Conservation (phyloP, 2,888 invertebrate species). For the Diachrysia chrysitis region DNA sequence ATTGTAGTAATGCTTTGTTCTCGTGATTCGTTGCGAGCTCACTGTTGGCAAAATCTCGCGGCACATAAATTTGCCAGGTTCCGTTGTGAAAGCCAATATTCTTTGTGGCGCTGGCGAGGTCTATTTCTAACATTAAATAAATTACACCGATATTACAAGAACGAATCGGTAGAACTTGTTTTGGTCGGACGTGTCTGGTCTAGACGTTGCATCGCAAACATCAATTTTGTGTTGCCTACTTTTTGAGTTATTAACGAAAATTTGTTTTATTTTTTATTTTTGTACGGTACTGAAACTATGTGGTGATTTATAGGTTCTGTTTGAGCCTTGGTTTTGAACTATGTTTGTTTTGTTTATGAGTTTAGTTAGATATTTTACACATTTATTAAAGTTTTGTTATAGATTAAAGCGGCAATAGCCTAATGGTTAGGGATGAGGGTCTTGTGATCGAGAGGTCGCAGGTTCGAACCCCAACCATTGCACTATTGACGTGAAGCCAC, state of each 20-base stretch:
- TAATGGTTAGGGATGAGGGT: no score
- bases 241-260: slow-evolving; percentile 60
- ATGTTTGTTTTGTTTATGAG: slow-evolving; percentile 17
- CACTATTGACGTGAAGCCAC: no score
- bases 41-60: slow-evolving; percentile 82
- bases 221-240: slow-evolving; percentile 77
- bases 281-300: slow-evolving; percentile 29
- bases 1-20: slow-evolving; percentile 74
- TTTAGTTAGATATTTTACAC: slow-evolving; percentile 5
- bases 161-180: slow-evolving; percentile 86
- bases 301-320: slow-evolving; percentile 38
- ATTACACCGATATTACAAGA: slow-evolving; percentile 88
- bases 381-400: slow-evolving; percentile 10
- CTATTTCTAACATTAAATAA: slow-evolving; percentile 89
- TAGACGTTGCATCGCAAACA: slow-evolving; percentile 79
- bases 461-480: no score
- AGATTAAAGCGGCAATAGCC: no score
- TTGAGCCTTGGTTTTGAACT: slow-evolving; percentile 6
- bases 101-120: slow-evolving; percentile 85
- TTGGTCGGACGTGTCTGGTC: slow-evolving; percentile 80
- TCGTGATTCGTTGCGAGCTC: slow-evolving; percentile 74
- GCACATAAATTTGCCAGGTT: slow-evolving; percentile 87
- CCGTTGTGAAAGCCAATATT: slow-evolving; percentile 89
- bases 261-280: slow-evolving; percentile 42
- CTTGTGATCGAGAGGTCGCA: no score